These are phyloP conservation scores for Phaedon cochleariae DNA, from an alignment of 2,888 invertebrate genomes.

Conservation along the genomic window DNA sequence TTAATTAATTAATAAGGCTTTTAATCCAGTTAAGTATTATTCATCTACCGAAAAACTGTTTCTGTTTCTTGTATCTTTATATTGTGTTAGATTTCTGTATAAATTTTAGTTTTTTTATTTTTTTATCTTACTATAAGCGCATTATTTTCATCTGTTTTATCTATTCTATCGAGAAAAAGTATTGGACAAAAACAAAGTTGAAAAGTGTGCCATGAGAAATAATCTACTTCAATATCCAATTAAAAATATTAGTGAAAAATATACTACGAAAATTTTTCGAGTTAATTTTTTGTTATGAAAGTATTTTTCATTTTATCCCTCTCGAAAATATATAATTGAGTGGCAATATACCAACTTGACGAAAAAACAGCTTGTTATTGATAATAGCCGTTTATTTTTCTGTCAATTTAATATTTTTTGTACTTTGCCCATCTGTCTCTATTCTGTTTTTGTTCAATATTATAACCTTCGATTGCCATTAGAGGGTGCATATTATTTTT, in stretches of 20 bases:
- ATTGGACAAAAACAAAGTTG: slow-evolving; percentile 1
- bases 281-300: no score
- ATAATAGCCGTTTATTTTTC: no score
- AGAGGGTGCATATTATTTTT: slow-evolving; percentile 1
- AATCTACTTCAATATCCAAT: no score
- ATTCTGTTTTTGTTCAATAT: background rate
- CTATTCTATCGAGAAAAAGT: slow-evolving; percentile 14
- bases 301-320: no score
- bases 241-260: slow-evolving; percentile 1
- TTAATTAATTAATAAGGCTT: slow-evolving; percentile 25
- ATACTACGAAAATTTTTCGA: background rate
- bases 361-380: no score
- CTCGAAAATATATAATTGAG: no score
- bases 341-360: no score
- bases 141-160: slow-evolving; percentile 15
- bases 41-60: slow-evolving; percentile 12
- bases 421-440: background rate
- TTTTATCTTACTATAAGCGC: slow-evolving; percentile 24
- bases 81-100: slow-evolving; percentile 26
- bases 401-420: background rate
- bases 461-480: background rate
- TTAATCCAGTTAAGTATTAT: slow-evolving; percentile 22
- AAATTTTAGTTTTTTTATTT: slow-evolving; percentile 35
- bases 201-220: background rate
- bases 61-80: slow-evolving; percentile 13